A percentile compares a stretch with the other conserved stretches of the same genome.
These are phyloP conservation scores for Halichoerus grypus DNA, from an alignment of 2,113 vertebrate species.

Conservation along the genomic window DNA sequence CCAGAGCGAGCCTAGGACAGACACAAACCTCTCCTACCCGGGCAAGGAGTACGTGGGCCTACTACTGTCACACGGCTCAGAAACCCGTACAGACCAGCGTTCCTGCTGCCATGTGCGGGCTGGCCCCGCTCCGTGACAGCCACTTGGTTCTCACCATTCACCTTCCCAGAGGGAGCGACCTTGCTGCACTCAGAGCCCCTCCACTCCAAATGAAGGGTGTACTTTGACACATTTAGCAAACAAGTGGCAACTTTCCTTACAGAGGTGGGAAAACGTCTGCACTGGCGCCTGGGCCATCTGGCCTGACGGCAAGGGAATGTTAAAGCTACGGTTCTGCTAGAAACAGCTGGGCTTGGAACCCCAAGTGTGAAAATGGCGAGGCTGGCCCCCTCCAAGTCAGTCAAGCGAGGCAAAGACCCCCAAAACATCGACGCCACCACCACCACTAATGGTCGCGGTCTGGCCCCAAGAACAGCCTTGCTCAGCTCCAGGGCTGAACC, in stretches of 20 bases:
- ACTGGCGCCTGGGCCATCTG: background rate
- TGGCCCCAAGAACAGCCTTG: background rate
- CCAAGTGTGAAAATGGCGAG: background rate
- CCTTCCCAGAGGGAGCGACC: background rate
- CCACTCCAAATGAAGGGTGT: background rate
- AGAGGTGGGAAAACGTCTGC: background rate
- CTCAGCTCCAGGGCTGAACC: background rate
- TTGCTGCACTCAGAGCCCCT: background rate
- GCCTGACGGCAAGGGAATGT: background rate
- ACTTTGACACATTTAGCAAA: background rate
- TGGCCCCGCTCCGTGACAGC: background rate
- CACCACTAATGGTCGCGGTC: background rate
- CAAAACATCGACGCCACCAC: background rate
- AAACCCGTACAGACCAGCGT: background rate
- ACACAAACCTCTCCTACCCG: slow-evolving; percentile 10
- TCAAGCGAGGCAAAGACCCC: background rate
- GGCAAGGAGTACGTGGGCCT: background rate
- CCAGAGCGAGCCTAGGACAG: background rate
- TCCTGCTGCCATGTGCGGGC: background rate
- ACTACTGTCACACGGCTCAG: background rate
- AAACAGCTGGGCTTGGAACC: background rate
- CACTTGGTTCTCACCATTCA: background rate
- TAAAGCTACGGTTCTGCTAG: background rate
- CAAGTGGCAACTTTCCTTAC: background rate
- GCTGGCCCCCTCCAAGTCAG: background rate